Evolutionary conservation across 2,797 vertebrate species (phyloP).

Genomic region (Alectoris magna): DNA sequence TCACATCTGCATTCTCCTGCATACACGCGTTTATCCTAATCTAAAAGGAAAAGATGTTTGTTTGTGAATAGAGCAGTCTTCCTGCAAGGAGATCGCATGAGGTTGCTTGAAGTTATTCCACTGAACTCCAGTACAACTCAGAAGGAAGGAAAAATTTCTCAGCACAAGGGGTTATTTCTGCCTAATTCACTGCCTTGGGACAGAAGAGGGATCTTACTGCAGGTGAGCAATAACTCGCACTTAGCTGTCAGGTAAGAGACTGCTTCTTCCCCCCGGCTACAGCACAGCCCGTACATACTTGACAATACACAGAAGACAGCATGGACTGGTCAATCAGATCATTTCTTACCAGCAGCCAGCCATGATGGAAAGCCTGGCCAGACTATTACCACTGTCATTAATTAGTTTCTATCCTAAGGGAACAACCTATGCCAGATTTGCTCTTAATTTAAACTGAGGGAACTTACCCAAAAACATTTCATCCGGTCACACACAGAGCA

Average conservation of each 20-base stretch:
- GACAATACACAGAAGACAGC: not conserved
- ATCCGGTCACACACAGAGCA: conserved; percentile 3
- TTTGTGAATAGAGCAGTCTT: not conserved
- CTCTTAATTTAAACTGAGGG: conserved; percentile 32
- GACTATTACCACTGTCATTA: not conserved
- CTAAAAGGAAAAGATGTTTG: not conserved
- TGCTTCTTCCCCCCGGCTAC: not conserved
- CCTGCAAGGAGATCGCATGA: not conserved
- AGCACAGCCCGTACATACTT: not conserved
- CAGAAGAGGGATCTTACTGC: not conserved
- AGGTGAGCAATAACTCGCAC: not conserved
- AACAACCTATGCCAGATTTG: conserved; percentile 32
- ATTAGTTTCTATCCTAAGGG: conserved; percentile 8
- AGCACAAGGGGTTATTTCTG: not conserved
- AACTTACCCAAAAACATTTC: not conserved
- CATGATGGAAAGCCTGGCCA: not conserved
- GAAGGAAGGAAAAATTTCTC: not conserved
- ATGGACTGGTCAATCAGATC: not conserved
- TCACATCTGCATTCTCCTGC: not conserved
- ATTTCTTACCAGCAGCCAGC: conserved; percentile 6
- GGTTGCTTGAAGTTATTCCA: not conserved
- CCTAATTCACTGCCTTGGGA: not conserved
- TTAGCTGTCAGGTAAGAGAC: not conserved
- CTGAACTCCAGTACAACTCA: not conserved
- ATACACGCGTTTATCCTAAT: not conserved